Base-by-base conservation (phyloP, 2,888 invertebrate species). In the Leptinotarsa juncta region DNA sequence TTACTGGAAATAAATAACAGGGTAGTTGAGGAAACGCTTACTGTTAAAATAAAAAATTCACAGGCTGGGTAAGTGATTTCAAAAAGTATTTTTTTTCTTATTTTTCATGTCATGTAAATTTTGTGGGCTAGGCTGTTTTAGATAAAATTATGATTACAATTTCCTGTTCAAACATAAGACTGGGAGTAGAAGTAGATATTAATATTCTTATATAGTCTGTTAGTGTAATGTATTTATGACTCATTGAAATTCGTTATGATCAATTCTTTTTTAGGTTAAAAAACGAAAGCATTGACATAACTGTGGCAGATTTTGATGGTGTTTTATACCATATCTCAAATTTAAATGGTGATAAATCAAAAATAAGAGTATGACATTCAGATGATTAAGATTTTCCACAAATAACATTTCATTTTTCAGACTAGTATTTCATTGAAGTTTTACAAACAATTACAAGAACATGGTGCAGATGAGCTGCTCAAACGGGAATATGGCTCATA, bases 1-100 rank as follows among this genome's bases (percentile, higher is more conserved):
- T 92, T 97, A 89, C 92, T 99, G 88, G 99, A 99, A 93, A 97
- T 98, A 91, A 97, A 98, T 91, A 99, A 99, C 92, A 95, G 98
- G 90, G 97, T 99, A 90, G 95, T 99, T 85, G 97, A 98, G 91
- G 99, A 99, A 90, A 97, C 98, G 77, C 91, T 99, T 88, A 93
- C 94, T 87, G 93, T 96, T 85, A 98, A 98, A 92, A 97, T 97
- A 90, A 96, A 94, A 90, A 97, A 97, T 93, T 96, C 96, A 87
- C 91, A 95, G 89, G 95, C 96, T 86, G 97, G 98, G 99, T 99
- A 91, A 93, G 95, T 93, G 57, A 50, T 55, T 20, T 10, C 15
- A 48, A 18, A 67, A 53, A 16, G 42, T 23, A 32, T 14, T 16
- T 20, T 76, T 71, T 71, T 72, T 53, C 51, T 70, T 62, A 26